These are phyloP conservation scores for Xenopus laevis DNA, from an alignment of 2,113 vertebrate genomes.

Conservation along the genomic window DNA sequence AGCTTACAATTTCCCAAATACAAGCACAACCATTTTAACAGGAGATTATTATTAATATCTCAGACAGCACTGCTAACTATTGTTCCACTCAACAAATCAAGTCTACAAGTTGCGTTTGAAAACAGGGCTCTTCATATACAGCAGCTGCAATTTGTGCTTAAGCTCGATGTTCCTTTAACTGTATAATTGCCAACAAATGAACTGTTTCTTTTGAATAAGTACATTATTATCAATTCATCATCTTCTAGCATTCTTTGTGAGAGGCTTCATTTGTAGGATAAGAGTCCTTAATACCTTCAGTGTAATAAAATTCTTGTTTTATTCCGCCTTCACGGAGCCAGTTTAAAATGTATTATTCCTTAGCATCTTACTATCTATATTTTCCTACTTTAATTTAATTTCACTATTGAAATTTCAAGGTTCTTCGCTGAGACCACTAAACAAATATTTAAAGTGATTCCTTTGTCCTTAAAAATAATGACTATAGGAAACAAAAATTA, in stretches of 20 bases:
- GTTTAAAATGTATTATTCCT: not conserved
- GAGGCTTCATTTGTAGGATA: not conserved
- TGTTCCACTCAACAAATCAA: too few relatives aligned
- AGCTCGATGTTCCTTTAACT: too few relatives aligned
- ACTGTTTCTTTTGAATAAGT: too few relatives aligned
- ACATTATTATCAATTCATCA: too few relatives aligned
- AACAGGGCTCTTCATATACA: too few relatives aligned
- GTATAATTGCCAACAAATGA: too few relatives aligned
- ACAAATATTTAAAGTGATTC: slow-evolving; percentile 41
- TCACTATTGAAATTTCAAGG: slow-evolving; percentile 30
- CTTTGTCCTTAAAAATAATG: slow-evolving; percentile 34
- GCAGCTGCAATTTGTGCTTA: too few relatives aligned
- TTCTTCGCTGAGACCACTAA: slow-evolving; percentile 18
- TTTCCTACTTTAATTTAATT: slow-evolving; percentile 22
- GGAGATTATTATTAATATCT: too few relatives aligned
- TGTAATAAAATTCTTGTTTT: not conserved
- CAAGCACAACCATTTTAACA: too few relatives aligned
- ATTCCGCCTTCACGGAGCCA: not conserved
- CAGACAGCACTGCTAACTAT: too few relatives aligned
- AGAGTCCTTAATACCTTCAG: not conserved
- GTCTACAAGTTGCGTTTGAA: too few relatives aligned
- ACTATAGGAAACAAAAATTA: slow-evolving; percentile 15
- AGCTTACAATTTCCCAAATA: too few relatives aligned
- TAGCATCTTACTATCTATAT: slow-evolving; percentile 8
- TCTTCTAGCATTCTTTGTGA: not conserved